A percentile compares a stretch with the other conserved stretches of the same genome.
phyloP scores from a whole-genome alignment of 2,113 vertebrate species.

The Brevimyrus niger region DNA sequence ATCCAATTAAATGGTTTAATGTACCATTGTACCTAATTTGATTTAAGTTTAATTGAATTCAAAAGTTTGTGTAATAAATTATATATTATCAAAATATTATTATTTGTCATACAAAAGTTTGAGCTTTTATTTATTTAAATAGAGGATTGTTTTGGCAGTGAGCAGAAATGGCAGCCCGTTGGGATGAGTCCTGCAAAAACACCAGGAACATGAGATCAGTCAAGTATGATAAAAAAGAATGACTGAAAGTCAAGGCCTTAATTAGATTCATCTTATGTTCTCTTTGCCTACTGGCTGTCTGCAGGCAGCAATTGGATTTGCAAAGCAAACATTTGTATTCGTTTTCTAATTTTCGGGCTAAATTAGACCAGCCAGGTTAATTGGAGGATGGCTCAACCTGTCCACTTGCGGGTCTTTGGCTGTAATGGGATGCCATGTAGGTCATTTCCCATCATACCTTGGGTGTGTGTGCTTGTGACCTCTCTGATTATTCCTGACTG shows the following conservation, averaged over 20 bases:
- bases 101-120: not conserved
- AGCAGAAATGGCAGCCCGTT: not conserved
- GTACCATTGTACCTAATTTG: not conserved
- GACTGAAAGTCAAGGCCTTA: not conserved
- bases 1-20: not conserved
- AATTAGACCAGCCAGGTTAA: not conserved
- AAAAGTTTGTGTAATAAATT: not conserved
- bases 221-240: not conserved
- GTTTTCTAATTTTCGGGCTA: not conserved
- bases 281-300: not conserved
- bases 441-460: not conserved
- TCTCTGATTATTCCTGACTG: not conserved
- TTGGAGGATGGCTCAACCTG: not conserved
- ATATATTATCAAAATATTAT: not conserved
- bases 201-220: not conserved
- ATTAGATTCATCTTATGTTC: not conserved
- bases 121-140: not conserved
- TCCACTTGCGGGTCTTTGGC: not conserved
- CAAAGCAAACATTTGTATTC: conserved; percentile 13
- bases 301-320: not conserved
- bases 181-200: not conserved
- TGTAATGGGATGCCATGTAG: not conserved
- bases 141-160: not conserved
- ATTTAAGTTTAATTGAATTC: not conserved
- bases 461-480: not conserved